Base-by-base conservation (phyloP, 1,140 invertebrate genomes). In the Vanessa tameamea region DNA sequence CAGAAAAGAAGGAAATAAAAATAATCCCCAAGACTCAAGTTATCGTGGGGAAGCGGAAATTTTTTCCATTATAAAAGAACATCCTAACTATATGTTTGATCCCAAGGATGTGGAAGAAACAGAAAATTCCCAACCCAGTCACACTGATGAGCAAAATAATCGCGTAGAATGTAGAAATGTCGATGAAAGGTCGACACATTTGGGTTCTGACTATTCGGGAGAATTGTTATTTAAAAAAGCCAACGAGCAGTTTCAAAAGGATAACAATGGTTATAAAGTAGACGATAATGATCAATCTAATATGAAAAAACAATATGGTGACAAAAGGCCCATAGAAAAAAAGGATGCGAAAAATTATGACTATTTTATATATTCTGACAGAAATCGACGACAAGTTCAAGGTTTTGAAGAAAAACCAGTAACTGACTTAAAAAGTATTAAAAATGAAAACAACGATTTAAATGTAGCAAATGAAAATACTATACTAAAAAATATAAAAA, bases 401-500 rank as follows among this genome's bases (percentile, higher is more conserved):
- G 65, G 71, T 20, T n/a, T 31, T 47, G 78, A 83, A 12, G 78
- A 80, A 16, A 79, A 70, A 59, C 53, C 63, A 68, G 65, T 72
- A 48, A 69, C 57, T 13, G 79, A 76, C 65, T 69, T 77, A 53
- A 73, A 61, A 2, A 31, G 16, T 9, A 57, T 57, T 57, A 23
- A 76, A 31, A 73, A 47, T 14, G 86, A 85, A 77, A 83, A 61
- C 31, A 37, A 61, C 31, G 37, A 61, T 61, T 61, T 61, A 61
- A 23, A 37, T 61, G 31, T 37, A 6, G 31, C 12, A 37, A 61
- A 85, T 70, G 86, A 91, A 79, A 72, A 80, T 26, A 83, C 83
- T 23, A 92, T 92, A 48, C 86, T 87, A 79, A 83, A 78, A 65
- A 89, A 88, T 68, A 85, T 91, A 47, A 89, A 87, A 79, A 91